A percentile compares a stretch with the other conserved stretches of the same genome.
These are phyloP conservation scores for Cololabis saira DNA, from an alignment of 2,113 vertebrate genomes.

Conservation along the genomic window DNA sequence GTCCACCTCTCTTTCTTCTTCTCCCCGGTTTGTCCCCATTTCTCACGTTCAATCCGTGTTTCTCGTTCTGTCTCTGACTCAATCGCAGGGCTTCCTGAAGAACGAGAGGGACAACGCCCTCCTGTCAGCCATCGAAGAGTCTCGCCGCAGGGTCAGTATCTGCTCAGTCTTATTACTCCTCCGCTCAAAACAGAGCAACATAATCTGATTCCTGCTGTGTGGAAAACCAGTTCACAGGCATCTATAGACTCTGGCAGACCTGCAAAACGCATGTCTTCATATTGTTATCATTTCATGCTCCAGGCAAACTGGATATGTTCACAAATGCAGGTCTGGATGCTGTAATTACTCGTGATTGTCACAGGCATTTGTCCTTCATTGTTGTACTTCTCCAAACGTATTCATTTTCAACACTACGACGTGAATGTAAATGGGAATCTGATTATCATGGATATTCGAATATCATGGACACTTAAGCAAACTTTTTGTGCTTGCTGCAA, in stretches of 20 bases:
- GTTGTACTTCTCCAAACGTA: conserved; percentile 4
- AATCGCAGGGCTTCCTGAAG: conserved; percentile 93
- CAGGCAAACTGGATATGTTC: neutral
- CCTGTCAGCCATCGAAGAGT: conserved; percentile 96
- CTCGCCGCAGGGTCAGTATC: conserved; percentile 92
- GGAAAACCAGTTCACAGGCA: neutral
- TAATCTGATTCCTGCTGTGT: conserved; percentile 4
- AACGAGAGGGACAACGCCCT: conserved; percentile 98
- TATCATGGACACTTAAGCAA: conserved; percentile 10
- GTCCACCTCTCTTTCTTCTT: conserved; percentile 18
- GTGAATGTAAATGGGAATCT: neutral
- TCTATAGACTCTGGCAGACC: neutral
- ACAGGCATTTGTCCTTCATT: neutral
- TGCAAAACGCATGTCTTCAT: neutral
- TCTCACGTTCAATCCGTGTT: conserved; percentile 7
- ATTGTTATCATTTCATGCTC: neutral
- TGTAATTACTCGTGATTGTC: neutral
- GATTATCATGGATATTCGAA: neutral
- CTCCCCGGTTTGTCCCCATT: neutral
- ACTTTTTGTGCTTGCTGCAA: conserved; percentile 49
- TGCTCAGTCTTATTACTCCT: conserved; percentile 17
- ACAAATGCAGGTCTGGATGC: neutral
- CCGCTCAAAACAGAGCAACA: neutral
- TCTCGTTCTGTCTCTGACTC: conserved; percentile 24
- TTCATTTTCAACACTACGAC: neutral